Base-by-base conservation (phyloP, 2,113 vertebrate species). In the Plecotus auritus region DNA sequence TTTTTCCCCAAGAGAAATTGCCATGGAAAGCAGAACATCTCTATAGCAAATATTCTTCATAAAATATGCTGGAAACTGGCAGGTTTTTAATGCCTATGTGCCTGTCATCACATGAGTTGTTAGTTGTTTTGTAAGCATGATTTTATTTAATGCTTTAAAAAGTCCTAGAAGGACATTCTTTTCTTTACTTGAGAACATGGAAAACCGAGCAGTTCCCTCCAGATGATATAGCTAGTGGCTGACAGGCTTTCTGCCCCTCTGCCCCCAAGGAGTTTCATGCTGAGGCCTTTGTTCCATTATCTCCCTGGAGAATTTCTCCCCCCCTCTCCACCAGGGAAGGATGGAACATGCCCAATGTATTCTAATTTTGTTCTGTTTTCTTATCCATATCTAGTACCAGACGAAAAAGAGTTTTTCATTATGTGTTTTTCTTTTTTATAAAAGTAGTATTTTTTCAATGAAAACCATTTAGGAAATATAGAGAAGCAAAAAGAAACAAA, bases 131-230 rank as follows among this genome's bases (percentile, higher is more conserved):
- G 32, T 83, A 51, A 42, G 17, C 20, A 69, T 12, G 85, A 70
- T 73, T 42, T 94, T 86, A 88, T 61, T 85, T 73, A 83, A 78
- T 61, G 20, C 80, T 91, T 82, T n/a, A 54, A 64, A 81, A 94
- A 85, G 8, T 3, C 30, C 69, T 12, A 49, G n/a, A 45, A 78
- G 47, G 28, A 42, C n/a, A 28, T 76, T 37, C 17, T 67, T 32
- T 85, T 81, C 51, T 74, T 67, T 35, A 90, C 42, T 26, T 26
- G 47, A 95, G 37, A 81, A 59, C 80, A 28, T 59, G 61, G 37
- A 80, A 90, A 90, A 80, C 17, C 4, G 7, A 51, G 18, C 12
- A 45, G n/a, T 73, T 66, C 59, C 26, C 1, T 12, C 23, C 17
- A 37, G 42, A 22, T 81, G 13, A 66, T 1, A 9, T 16, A 92